phyloP scores from a whole-genome alignment of 2,113 vertebrate species.

The Eulacestoma nigropectus region DNA sequence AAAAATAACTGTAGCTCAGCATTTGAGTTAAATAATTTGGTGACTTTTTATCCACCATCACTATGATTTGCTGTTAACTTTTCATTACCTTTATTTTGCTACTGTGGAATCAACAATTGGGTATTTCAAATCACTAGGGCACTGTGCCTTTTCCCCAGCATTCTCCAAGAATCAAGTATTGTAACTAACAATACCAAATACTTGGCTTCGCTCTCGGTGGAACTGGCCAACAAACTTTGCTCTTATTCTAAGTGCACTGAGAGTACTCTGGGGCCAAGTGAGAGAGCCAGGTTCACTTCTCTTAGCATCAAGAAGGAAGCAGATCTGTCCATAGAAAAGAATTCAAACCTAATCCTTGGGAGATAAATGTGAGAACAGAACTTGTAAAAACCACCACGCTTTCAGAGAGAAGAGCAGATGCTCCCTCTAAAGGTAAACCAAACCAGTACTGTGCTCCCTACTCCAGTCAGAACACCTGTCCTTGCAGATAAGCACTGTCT shows the following conservation, averaged over 20 bases:
- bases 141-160: neutral
- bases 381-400: neutral
- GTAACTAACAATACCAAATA: neutral
- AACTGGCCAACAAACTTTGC: neutral
- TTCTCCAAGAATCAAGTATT: neutral
- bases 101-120: neutral
- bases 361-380: neutral
- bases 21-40: neutral
- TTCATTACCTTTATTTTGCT: neutral
- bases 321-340: neutral
- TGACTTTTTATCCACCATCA: neutral
- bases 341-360: neutral
- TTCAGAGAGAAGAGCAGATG: neutral
- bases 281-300: neutral
- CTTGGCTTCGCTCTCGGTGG: neutral
- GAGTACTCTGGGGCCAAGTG: neutral
- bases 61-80: neutral
- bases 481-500: neutral
- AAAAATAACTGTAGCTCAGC: neutral
- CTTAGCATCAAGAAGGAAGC: neutral
- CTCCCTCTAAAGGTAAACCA: neutral
- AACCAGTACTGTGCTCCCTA: neutral
- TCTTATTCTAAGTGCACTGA: neutral
- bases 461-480: neutral
- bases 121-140: neutral